A percentile compares a stretch with the other conserved stretches of the same genome.
Evolutionary conservation across 2,113 vertebrate genomes (phyloP).

Genomic region (Neofelis nebulosa): DNA sequence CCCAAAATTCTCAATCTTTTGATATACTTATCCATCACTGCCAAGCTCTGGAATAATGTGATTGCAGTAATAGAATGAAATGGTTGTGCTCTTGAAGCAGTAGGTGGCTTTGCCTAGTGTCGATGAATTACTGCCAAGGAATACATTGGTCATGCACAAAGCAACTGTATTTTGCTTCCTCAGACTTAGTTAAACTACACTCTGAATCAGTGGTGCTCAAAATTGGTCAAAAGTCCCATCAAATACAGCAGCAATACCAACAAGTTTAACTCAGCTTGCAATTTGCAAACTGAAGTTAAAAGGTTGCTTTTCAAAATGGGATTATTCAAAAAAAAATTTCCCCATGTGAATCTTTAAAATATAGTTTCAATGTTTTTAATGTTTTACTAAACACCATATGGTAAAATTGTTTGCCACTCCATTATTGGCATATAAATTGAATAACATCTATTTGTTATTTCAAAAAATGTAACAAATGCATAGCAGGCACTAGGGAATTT

Average conservation of each 20-base stretch:
- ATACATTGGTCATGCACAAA: slow-evolving; percentile 57
- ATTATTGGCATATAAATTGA: not conserved
- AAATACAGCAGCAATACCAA: slow-evolving; percentile 5
- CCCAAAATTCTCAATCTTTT: slow-evolving; percentile 9
- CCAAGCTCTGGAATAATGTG: slow-evolving; percentile 44
- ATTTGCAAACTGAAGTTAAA: slow-evolving; percentile 44
- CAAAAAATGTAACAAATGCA: not conserved
- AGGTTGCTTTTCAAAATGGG: not conserved
- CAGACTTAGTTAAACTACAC: slow-evolving; percentile 39
- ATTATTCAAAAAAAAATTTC: not conserved
- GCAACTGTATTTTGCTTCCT: slow-evolving; percentile 43
- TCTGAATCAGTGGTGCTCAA: slow-evolving; percentile 61
- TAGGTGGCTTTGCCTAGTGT: not conserved
- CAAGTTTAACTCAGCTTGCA: slow-evolving; percentile 38
- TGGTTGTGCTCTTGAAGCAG: not conserved
- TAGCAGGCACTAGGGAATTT: not conserved
- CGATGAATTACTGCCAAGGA: slow-evolving; percentile 46
- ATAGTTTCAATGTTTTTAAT: not conserved
- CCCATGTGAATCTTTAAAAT: not conserved
- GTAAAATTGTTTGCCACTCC: not conserved
- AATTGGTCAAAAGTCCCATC: slow-evolving; percentile 42
- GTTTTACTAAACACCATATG: not conserved
- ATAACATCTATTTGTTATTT: not conserved
- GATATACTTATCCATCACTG: slow-evolving; percentile 40
- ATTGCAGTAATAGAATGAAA: slow-evolving; percentile 26